Base-by-base conservation (phyloP, 2,888 invertebrate genomes). In the Reticulitermes lucifugus region DNA sequence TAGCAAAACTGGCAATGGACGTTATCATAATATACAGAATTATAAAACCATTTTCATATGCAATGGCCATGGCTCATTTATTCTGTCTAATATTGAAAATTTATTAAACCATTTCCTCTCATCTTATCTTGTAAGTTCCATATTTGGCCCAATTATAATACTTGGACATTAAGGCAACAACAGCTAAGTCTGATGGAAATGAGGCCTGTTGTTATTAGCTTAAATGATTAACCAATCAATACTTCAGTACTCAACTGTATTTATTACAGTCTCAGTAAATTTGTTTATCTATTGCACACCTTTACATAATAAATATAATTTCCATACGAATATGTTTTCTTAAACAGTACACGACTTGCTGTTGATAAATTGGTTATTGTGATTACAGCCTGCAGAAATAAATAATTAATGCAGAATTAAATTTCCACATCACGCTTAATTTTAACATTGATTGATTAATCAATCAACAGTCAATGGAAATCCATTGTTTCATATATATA, bases 401-500 rank as follows among this genome's bases (percentile, higher is more conserved):
- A 75, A 77, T 77, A 77, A 2, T 6, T 75, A 43, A 46, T 46
- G 41, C 41, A 73, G 22, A 73, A 65, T 6, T 29, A 41, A 18
- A 77, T 77, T 77, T 77, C 77, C 22, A 77, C 46, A 46, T 6
- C 77, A 77, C n/a, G 5, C 43, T 46, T 77, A 10, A 51, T 29
- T 71, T 73, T 41, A 73, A 73, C 41, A 73, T 41, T 77, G 77
- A 77, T 77, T 77, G 77, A 77, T 77, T 77, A 77, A 77, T 77
- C 77, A 77, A 77, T 77, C 77, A 77, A 77, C 51, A 77, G 12
- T 46, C 43, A 77, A 77, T 43, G 46, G 77, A 77, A 77, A 77
- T 73, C 77, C 77, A 77, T 77, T 77, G 46, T 77, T 77, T 77
- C 25, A n/a, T 77, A 77, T 18, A 75, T 46, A 14, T 25, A 35